Conservation (phyloP, 2,888 invertebrate genomes). For the Diadegma fenestrale region DNA sequence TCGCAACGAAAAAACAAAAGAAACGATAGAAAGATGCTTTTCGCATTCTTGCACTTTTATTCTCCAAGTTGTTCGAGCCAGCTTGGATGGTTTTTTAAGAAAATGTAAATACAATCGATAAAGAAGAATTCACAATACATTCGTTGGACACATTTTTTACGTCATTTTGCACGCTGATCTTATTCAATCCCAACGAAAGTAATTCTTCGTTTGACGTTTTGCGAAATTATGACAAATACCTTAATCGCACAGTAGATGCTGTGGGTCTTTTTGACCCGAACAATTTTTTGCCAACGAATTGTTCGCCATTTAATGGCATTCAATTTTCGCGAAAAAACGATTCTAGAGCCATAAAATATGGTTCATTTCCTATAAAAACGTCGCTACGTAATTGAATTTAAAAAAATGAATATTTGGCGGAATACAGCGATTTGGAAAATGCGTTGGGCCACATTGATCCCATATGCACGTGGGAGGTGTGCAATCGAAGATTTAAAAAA, state of each 20-base stretch:
- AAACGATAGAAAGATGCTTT: conserved; percentile 31
- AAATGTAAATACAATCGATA: neutral
- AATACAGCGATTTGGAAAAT: too few species aligned
- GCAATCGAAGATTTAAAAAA: too few species aligned
- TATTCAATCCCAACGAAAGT: neutral
- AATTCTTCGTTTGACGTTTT: neutral
- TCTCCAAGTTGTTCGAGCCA: neutral
- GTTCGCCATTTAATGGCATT: too few species aligned
- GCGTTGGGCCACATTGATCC: too few species aligned
- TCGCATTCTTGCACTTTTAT: neutral
- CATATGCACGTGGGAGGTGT: too few species aligned
- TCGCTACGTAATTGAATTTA: too few species aligned
- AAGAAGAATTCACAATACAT: neutral
- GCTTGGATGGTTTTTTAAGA: neutral
- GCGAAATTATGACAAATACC: neutral
- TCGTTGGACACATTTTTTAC: neutral
- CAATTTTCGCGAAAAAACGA: too few species aligned
- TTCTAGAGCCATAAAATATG: too few species aligned
- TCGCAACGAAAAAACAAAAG: conserved; percentile 53
- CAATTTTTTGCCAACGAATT: too few species aligned
- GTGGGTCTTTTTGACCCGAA: too few species aligned
- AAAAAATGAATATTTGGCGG: too few species aligned
- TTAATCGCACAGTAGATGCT: neutral
- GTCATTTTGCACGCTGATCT: neutral
- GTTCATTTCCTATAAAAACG: too few species aligned